These are phyloP conservation scores for Apoda limacodes DNA, from an alignment of 2,888 invertebrate genomes.

Conservation along the genomic window DNA sequence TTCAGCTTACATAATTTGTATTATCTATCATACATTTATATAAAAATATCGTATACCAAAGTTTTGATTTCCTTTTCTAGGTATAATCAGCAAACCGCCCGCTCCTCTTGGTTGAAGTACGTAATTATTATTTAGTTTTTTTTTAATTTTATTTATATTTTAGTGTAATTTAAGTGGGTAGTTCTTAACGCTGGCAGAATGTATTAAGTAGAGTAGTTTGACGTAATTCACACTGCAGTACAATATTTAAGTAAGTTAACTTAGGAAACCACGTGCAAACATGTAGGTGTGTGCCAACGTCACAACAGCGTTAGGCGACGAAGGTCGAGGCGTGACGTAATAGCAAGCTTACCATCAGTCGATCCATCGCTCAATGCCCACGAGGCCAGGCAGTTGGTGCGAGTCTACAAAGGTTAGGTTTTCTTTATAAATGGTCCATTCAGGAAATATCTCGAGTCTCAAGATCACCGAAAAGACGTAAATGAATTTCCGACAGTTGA, in stretches of 20 bases:
- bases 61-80: slow-evolving; percentile 62
- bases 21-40: slow-evolving; percentile 38
- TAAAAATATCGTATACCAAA: slow-evolving; percentile 29
- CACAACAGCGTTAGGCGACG: slow-evolving; percentile 40
- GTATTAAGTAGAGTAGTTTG: no score
- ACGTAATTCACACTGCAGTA: no score
- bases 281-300: slow-evolving; percentile 52
- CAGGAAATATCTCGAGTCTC: slow-evolving; percentile 2
- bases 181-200: no score
- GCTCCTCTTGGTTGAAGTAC: slow-evolving; percentile 65
- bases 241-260: no score
- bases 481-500: no score
- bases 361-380: slow-evolving; percentile 48
- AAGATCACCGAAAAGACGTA: no score
- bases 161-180: no score
- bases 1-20: slow-evolving; percentile 35
- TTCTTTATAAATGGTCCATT: slow-evolving; percentile 28
- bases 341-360: slow-evolving; percentile 42
- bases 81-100: slow-evolving; percentile 67
- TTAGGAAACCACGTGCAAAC: slow-evolving; percentile 46
- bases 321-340: slow-evolving; percentile 61
- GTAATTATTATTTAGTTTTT: slow-evolving; percentile 42
- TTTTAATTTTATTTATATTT: neutral
- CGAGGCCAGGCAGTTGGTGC: slow-evolving; percentile 55
- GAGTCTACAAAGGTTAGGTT: no score